Evolutionary conservation across 2,797 vertebrate genomes (phyloP), one percentile per base, ranked within the genome.

Genomic region (Chaunax sp.): DNA sequence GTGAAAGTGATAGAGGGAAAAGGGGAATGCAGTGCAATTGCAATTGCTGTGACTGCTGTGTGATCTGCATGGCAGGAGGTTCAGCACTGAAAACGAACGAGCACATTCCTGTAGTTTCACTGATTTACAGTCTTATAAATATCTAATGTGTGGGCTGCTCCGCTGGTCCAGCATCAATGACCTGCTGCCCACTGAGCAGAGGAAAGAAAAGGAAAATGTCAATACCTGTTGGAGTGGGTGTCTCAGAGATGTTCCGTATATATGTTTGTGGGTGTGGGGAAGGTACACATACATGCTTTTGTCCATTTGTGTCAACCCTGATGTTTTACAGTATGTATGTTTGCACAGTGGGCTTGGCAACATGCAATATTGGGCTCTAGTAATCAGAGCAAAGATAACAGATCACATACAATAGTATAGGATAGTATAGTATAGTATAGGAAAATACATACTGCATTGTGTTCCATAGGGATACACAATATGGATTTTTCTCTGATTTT

Each of bases 91-190:
- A 75, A 82, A 85, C 75, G 75, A 86, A 85, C 85, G 79, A 73
- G 76, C 61, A 66, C 77, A 80, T 87, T 88, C 82, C 82, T 78
- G 86, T 57, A 83, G 88, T 83, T 89, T 81, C 72, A 74, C 67
- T 82, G 85, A 90, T 89, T 90, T 91, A 84, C 72, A 82, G 85
- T 84, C 77, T 86, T 93, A 93, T 90, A 92, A 93, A 94, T 93
- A 92, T 86, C 85, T 60, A 83, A 75, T 67, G 89, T 86, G 93
- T 92, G 91, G 93, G 93, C 75, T 83, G 88, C 56, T 78, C 62
- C n/a, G 59, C 82, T 86, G 78, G 77, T 84, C 72, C 89, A 87
- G 81, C 65, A 85, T 86, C 84, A 72, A 72, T 52, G 74, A 85
- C 80, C 89, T 80, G 83, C 84, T 78, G 89, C 87, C 87, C 86